phyloP scores from a whole-genome alignment of 2,888 invertebrate genomes.

The Cylindroiulus punctatus region DNA sequence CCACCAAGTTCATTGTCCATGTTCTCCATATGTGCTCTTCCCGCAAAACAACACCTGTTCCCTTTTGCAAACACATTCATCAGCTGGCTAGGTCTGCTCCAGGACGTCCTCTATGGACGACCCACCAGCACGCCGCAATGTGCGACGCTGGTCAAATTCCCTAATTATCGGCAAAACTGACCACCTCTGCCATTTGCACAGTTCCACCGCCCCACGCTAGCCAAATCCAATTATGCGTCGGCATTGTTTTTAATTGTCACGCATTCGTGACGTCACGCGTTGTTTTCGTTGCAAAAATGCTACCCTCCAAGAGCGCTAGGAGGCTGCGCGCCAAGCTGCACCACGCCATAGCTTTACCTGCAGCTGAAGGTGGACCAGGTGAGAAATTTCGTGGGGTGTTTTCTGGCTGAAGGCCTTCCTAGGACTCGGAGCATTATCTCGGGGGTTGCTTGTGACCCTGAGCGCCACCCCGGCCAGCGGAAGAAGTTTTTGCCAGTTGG shows the following conservation, averaged over 20 bases:
- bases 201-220: background rate
- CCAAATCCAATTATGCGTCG: conserved; percentile 2
- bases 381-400: conserved; percentile 8
- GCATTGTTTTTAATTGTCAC: conserved; percentile 30
- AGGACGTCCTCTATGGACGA: background rate
- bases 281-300: background rate
- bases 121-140: background rate
- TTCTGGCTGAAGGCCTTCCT: background rate
- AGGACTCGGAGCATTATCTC: background rate
- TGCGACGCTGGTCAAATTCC: background rate
- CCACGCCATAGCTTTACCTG: background rate
- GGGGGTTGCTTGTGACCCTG: background rate
- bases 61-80: background rate
- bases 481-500: background rate
- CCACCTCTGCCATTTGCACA: background rate
- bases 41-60: no score
- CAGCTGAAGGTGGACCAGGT: conserved; percentile 14
- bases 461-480: background rate
- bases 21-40: no score
- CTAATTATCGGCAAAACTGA: background rate
- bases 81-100: background rate
- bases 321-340: background rate
- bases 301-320: background rate
- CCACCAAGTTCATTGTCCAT: no score
- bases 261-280: background rate